Conservation (phyloP, 1,140 invertebrate species). For the Charaxes varanes region DNA sequence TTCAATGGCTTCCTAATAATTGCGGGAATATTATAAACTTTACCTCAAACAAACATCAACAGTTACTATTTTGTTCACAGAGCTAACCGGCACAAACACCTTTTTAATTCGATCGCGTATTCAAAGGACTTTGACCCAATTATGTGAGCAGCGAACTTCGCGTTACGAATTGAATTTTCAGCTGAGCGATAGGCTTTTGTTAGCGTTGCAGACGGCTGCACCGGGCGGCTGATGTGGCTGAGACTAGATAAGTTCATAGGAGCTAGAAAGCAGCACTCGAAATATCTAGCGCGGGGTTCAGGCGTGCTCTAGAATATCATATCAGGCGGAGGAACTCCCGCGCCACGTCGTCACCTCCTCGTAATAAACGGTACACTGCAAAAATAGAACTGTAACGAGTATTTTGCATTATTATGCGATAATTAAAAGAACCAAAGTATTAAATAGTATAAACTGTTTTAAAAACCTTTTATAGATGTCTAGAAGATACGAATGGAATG, state of each 20-base stretch:
- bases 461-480: too few species aligned
- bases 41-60: too few species aligned
- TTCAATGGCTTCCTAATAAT: too few species aligned
- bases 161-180: slow-evolving; percentile 10
- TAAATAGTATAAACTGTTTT: too few species aligned
- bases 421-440: too few species aligned
- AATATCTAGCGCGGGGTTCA: slow-evolving; percentile 62
- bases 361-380: slow-evolving; percentile 60
- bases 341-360: slow-evolving; percentile 34
- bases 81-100: neutral
- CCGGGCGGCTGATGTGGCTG: slow-evolving; percentile 51
- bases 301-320: slow-evolving; percentile 71
- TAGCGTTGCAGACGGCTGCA: slow-evolving; percentile 57
- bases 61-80: too few species aligned
- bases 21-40: too few species aligned
- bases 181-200: slow-evolving; percentile 26
- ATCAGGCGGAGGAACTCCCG: slow-evolving; percentile 57
- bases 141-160: slow-evolving; percentile 6
- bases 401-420: too few species aligned
- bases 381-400: slow-evolving; percentile 64
- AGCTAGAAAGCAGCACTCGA: slow-evolving; percentile 62
- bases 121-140: slow-evolving; percentile 15
- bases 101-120: too few species aligned
- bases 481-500: too few species aligned
- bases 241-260: slow-evolving; percentile 69